Base-by-base conservation (phyloP, 2,113 vertebrate genomes). In the Microtus ochrogaster region DNA sequence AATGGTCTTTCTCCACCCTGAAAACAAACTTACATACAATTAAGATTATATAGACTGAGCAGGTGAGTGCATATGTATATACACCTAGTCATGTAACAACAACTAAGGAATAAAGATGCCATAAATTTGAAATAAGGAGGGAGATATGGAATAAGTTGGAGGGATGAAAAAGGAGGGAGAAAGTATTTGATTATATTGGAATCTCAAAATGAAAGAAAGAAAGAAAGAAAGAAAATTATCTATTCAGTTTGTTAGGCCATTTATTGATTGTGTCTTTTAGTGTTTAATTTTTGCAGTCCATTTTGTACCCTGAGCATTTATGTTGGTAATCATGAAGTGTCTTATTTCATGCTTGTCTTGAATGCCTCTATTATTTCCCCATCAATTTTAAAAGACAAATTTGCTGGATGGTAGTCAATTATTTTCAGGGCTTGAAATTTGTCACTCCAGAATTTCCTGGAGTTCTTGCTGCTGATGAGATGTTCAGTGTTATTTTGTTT, bases 101-200 rank as follows among this genome's bases (percentile, higher is more conserved):
- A 79, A 55, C 55, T 22, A 55, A 55, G 12, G 47, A 79, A 52
- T 79, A 21, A 81, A 81, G 49, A n/a, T 19, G 13, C 10, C 78
- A 55, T 2, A 21, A 58, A 81, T 24, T 58, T 81, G 49, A 81
- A 55, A 58, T 11, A n/a, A n/a, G 5, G 30, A 81, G 10, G 10
- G 17, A 36, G 11, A 52, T 79, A 0, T 81, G 78, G 10, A 81
- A 79, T 36, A 5, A 11, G 55, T 58, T 58, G 19, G 33, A 81
- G 19, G 19, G 78, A n/a, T 1, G 33, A 81, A n/a, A 22, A 2
- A 36, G 0, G 0, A n/a, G 55, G 19, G 39, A 24, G 3, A 5
- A 58, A 58, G 22, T 19, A 81, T 55, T 3, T 19, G 6, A 52
- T 79, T 52, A 79, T n/a, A 24, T 22, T 24, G n/a, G 33, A 22